Evolutionary conservation across 2,797 vertebrate genomes (phyloP).

Genomic region (Podargus strigoides): DNA sequence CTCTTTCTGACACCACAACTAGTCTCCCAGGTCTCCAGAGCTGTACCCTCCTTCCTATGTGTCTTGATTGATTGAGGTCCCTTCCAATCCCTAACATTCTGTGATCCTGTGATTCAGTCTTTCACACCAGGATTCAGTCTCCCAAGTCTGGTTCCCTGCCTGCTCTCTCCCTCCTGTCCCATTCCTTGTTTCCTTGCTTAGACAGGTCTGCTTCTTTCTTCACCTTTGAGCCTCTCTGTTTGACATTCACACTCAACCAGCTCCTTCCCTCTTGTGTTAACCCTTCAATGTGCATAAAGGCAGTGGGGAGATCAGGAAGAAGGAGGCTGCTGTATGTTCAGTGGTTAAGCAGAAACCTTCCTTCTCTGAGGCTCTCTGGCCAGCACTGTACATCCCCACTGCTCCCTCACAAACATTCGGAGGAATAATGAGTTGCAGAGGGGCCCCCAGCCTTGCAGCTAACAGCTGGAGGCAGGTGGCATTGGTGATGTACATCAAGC

Average conservation of each 20-base stretch:
- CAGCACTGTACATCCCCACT: neutral
- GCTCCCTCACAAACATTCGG: neutral
- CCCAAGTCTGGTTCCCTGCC: neutral
- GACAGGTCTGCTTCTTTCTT: neutral
- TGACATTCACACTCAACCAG: neutral
- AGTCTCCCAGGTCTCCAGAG: neutral
- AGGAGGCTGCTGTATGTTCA: neutral
- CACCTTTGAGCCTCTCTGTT: neutral
- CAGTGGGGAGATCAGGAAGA: neutral
- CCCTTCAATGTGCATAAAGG: neutral
- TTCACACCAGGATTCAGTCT: neutral
- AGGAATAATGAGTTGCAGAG: neutral
- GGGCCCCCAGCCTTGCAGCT: neutral
- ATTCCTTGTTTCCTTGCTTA: neutral
- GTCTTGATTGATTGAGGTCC: too few species aligned
- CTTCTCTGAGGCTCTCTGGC: neutral
- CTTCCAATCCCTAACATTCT: too few species aligned
- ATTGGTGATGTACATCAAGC: neutral
- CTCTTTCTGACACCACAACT: neutral
- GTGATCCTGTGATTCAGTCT: neutral
- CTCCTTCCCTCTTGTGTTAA: neutral
- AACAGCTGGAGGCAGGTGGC: neutral
- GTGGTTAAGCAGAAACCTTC: neutral
- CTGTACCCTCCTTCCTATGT: rapidly evolving
- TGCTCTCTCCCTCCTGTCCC: neutral